phyloP scores from a whole-genome alignment of 2,113 vertebrate species.

The Sylvietta virens region DNA sequence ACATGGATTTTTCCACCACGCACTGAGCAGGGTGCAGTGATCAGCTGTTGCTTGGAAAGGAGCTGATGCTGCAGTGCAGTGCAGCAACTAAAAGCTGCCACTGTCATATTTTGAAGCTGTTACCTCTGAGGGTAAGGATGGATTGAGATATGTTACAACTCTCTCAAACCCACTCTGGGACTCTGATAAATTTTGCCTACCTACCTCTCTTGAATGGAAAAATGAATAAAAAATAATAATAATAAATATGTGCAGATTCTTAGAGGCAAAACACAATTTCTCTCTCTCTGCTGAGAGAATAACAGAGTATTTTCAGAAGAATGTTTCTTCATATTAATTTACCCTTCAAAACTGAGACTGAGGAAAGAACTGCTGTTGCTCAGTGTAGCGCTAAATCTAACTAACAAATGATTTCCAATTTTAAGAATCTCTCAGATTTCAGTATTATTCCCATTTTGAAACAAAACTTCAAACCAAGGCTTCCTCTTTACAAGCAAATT shows the following conservation, averaged over 20 bases:
- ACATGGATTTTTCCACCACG: background rate
- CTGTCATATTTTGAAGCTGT: background rate
- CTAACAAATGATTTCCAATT: background rate
- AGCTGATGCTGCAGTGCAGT: background rate
- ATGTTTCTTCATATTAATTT: background rate
- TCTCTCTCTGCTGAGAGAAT: background rate
- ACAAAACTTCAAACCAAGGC: background rate
- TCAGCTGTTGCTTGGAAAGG: background rate
- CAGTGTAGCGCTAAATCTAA: background rate
- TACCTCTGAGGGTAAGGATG: background rate
- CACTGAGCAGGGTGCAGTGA: background rate
- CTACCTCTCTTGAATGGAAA: background rate
- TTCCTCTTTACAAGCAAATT: background rate
- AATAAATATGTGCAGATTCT: background rate
- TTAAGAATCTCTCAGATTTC: background rate
- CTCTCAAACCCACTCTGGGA: background rate
- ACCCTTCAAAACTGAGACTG: background rate
- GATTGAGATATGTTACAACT: background rate
- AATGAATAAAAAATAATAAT: background rate
- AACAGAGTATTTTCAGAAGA: background rate
- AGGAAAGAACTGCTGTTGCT: background rate
- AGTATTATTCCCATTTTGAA: background rate
- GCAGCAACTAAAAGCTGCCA: background rate
- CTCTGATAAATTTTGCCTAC: background rate
- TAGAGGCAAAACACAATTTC: background rate